Conservation (phyloP, 2,113 vertebrate genomes). For the Microcebus ravelobensis region DNA sequence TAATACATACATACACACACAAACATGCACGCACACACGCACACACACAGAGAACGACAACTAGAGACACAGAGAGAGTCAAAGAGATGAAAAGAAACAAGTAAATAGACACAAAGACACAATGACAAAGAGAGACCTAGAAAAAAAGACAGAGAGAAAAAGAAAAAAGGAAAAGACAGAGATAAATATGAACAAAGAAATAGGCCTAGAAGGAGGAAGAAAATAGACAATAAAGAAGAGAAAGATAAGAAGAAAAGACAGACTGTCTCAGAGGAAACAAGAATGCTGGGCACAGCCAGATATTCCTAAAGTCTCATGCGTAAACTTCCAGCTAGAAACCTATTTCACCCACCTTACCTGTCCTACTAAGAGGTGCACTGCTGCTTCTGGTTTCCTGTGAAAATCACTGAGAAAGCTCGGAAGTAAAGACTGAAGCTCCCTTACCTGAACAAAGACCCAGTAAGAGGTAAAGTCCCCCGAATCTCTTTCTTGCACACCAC, state of each 20-base stretch:
- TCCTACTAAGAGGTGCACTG: neutral
- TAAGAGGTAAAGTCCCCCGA: neutral
- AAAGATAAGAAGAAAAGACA: neutral
- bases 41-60: neutral
- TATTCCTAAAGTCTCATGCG: neutral
- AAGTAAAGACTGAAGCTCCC: neutral
- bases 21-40: neutral
- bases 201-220: neutral
- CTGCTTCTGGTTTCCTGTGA: neutral
- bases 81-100: neutral
- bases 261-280: neutral
- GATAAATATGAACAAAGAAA: neutral
- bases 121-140: neutral
- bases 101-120: neutral
- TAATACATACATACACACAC: neutral
- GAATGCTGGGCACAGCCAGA: neutral
- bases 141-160: neutral
- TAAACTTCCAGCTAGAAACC: constrained; percentile 1
- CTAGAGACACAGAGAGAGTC: neutral
- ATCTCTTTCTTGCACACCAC: neutral
- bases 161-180: neutral
- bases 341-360: neutral
- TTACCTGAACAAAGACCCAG: neutral
- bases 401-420: neutral
- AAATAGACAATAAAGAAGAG: neutral